These are phyloP conservation scores for Psophia crepitans DNA, from an alignment of 2,113 vertebrate genomes.

Conservation along the genomic window DNA sequence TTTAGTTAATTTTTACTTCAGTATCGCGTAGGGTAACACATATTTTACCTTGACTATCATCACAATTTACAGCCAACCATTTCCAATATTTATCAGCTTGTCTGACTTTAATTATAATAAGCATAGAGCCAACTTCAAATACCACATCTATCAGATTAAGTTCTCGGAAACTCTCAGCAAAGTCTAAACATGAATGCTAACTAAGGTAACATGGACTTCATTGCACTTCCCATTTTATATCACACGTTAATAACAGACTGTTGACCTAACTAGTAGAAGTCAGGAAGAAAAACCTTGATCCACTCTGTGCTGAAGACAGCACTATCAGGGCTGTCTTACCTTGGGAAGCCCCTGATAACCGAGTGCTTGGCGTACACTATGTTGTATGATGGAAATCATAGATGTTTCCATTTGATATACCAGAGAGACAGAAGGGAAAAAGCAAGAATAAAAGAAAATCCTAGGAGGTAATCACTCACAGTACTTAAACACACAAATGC, in stretches of 20 bases:
- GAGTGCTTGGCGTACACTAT: background rate
- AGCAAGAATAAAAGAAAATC: background rate
- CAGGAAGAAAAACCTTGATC: background rate
- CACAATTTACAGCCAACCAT: conserved; percentile 7
- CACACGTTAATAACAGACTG: fast-evolving
- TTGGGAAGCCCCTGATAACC: background rate
- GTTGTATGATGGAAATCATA: background rate
- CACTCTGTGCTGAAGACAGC: background rate
- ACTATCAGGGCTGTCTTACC: background rate
- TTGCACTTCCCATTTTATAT: background rate
- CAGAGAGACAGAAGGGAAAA: background rate
- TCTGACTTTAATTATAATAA: conserved; percentile 17
- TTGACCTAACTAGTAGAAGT: background rate
- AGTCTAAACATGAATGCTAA: background rate
- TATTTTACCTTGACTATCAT: background rate
- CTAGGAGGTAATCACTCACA: background rate
- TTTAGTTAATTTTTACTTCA: background rate
- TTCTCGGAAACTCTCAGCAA: background rate
- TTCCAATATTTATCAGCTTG: conserved; percentile 47
- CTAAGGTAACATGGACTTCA: background rate
- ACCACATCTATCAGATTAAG: background rate
- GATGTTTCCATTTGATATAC: background rate
- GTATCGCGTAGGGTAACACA: background rate
- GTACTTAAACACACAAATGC: background rate
- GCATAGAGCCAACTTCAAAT: background rate